A percentile compares a stretch with the other conserved stretches of the same genome.
phyloP scores from a whole-genome alignment of 2,113 vertebrate genomes.

The Rhadina sibilatrix region DNA sequence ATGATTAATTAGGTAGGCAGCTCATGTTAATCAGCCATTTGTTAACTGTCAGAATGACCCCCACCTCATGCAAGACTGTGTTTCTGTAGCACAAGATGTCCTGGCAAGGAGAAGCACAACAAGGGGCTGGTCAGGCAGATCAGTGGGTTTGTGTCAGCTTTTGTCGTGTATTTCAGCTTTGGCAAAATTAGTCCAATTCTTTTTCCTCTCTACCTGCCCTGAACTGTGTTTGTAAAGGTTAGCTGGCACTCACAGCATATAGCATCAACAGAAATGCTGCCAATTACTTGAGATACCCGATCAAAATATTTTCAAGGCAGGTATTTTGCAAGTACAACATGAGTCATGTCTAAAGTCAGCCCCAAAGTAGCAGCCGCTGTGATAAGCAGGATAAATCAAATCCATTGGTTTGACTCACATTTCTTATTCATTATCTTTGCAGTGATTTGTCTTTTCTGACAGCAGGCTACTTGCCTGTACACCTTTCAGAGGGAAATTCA shows the following conservation, averaged over 20 bases:
- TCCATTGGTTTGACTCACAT: background rate
- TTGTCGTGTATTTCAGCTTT: slow-evolving; percentile 5
- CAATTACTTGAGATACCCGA: background rate
- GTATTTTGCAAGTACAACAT: slow-evolving; percentile 24
- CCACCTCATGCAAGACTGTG: background rate
- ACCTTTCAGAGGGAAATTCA: background rate
- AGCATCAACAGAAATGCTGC: slow-evolving; percentile 3
- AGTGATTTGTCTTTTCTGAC: background rate
- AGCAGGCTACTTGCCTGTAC: background rate
- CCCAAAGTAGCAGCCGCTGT: slow-evolving; percentile 2
- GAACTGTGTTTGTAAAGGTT: slow-evolving; percentile 33
- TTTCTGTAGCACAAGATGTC: background rate
- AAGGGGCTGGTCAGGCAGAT: background rate
- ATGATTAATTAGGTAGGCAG: slow-evolving; percentile 37
- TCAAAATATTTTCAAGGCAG: slow-evolving; percentile 52
- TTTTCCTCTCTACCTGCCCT: background rate
- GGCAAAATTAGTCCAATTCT: slow-evolving; percentile 5
- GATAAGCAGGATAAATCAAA: slow-evolving; percentile 26
- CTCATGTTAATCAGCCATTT: slow-evolving; percentile 44
- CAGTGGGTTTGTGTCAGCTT: background rate
- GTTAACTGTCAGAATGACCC: slow-evolving; percentile 31
- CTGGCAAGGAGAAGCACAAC: background rate
- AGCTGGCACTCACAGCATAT: background rate
- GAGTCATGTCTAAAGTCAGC: background rate
- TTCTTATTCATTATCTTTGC: background rate